These are phyloP conservation scores for Morone saxatilis DNA, from an alignment of 2,113 vertebrate genomes.

Conservation along the genomic window DNA sequence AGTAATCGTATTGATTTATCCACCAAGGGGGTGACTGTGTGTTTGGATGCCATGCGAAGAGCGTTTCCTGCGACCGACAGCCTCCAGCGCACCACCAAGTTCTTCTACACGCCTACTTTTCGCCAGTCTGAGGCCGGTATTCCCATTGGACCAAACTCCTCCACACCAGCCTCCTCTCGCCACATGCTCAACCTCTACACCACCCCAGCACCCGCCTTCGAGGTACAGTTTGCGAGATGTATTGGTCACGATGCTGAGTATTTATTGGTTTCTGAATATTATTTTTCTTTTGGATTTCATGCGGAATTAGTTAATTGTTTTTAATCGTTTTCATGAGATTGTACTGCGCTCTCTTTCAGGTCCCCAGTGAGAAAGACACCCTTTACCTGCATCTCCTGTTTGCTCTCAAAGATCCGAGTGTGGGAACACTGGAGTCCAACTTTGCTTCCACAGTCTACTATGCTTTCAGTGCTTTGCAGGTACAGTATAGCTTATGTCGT, in stretches of 20 bases:
- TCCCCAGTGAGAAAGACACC: constrained; percentile 75
- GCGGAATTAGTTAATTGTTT: neutral
- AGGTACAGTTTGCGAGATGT: constrained; percentile 35
- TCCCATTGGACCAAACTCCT: constrained; percentile 80
- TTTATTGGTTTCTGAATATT: neutral
- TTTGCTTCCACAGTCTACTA: constrained; percentile 87
- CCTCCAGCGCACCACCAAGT: constrained; percentile 79
- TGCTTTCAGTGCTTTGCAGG: constrained; percentile 84
- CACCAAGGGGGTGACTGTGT: constrained; percentile 87
- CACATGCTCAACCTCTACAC: constrained; percentile 84
- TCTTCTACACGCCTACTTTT: constrained; percentile 79
- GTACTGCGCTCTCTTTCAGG: constrained; percentile 42
- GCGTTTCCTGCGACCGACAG: constrained; percentile 81
- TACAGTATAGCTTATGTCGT: constrained; percentile 30
- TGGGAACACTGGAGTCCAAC: constrained; percentile 88
- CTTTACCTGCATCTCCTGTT: constrained; percentile 90
- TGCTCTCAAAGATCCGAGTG: constrained; percentile 82
- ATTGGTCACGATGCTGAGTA: neutral
- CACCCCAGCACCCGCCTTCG: constrained; percentile 71
- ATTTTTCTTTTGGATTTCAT: neutral
- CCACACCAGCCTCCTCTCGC: constrained; percentile 77
- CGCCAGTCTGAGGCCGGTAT: constrained; percentile 81
- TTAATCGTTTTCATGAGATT: neutral
- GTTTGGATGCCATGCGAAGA: constrained; percentile 81
- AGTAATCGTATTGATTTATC: neutral